Evolutionary conservation across 2,113 vertebrate genomes (phyloP).

Genomic region (Gnathonemus echidnorhynchus): DNA sequence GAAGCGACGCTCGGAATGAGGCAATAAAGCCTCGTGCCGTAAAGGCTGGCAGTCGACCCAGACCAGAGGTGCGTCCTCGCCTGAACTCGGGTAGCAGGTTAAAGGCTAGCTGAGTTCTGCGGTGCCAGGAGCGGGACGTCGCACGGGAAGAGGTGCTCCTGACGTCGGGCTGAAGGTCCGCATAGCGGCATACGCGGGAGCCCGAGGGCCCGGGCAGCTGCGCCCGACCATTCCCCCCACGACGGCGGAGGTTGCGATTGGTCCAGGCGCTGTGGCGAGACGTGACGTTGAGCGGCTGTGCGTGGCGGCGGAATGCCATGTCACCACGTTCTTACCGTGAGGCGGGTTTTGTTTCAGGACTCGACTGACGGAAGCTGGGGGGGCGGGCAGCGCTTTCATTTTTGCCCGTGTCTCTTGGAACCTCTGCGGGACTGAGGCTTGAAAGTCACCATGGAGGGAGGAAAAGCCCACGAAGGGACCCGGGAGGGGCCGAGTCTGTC

Average conservation of each 20-base stretch:
- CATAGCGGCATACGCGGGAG: neutral
- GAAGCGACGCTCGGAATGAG: slow-evolving; percentile 8
- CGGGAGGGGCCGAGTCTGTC: slow-evolving; percentile 12
- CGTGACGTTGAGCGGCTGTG: slow-evolving; percentile 79
- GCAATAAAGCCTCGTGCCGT: slow-evolving; percentile 53
- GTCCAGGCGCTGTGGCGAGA: slow-evolving; percentile 81
- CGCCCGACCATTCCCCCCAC: slow-evolving; percentile 13
- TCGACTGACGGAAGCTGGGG: neutral
- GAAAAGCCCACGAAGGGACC: neutral
- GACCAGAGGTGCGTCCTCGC: slow-evolving; percentile 62
- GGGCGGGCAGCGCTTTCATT: neutral
- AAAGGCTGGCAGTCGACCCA: slow-evolving; percentile 53
- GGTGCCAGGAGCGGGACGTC: neutral
- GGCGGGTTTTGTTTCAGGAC: slow-evolving; percentile 29
- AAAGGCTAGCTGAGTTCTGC: slow-evolving; percentile 36
- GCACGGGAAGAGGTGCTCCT: neutral
- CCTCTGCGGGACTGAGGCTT: neutral
- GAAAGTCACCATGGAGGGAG: neutral
- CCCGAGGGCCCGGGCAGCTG: neutral
- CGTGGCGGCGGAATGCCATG: slow-evolving; percentile 63
- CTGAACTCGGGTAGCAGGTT: slow-evolving; percentile 56
- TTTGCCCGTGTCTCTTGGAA: neutral
- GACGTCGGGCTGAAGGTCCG: neutral
- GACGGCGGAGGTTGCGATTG: slow-evolving; percentile 68
- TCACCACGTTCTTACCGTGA: slow-evolving; percentile 54